phyloP scores from a whole-genome alignment of 2,113 vertebrate species.

The Tonatia bakeri region DNA sequence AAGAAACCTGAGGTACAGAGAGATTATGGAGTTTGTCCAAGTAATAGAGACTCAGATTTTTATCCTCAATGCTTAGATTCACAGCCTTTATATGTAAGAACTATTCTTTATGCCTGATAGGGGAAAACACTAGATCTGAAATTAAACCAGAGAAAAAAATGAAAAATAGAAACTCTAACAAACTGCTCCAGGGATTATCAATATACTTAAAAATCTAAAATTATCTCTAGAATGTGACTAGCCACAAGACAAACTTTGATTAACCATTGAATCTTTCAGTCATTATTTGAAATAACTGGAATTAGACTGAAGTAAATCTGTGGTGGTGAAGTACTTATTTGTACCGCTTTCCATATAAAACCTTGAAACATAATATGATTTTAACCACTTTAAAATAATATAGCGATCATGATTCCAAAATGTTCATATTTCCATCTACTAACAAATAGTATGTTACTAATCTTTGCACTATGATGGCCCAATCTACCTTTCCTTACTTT shows the following conservation, averaged over 20 bases:
- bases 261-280: not conserved
- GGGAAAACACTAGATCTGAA: not conserved
- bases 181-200: not conserved
- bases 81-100: not conserved
- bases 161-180: not conserved
- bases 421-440: not conserved
- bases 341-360: not conserved
- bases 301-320: not conserved
- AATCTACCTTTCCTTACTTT: not conserved
- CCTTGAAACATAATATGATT: not conserved
- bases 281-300: not conserved
- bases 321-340: not conserved
- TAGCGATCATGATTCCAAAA: not conserved
- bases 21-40: not conserved
- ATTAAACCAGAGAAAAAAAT: not conserved
- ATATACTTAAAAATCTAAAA: not conserved
- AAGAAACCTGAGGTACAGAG: not conserved
- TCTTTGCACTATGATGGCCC: not conserved
- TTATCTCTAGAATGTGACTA: not conserved
- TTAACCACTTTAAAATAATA: not conserved
- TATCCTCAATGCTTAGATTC: not conserved
- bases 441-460: not conserved
- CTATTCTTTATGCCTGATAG: fast-evolving
- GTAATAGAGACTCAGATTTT: not conserved
- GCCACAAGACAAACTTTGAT: not conserved